These are phyloP conservation scores for Apostichopus leukothele DNA, from an alignment of 53 echinoderm and acorn worm genomes.

Conservation along the genomic window DNA sequence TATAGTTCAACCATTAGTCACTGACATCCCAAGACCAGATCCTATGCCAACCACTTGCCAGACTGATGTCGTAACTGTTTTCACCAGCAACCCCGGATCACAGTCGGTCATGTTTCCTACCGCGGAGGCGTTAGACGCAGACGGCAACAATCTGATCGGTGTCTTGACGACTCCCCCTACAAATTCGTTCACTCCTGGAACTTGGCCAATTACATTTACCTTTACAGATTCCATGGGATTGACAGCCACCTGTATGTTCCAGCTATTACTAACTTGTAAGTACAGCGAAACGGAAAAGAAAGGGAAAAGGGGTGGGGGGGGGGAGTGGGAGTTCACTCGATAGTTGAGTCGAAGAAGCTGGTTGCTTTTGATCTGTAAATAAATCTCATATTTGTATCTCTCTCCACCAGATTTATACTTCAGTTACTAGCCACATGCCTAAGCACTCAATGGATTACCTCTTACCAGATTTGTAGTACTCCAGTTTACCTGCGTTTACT, in stretches of 20 bases:
- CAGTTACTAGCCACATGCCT: no score
- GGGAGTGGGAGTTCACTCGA: no score
- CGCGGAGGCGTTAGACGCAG: not conserved
- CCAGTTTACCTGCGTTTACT: no score
- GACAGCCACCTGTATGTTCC: not conserved
- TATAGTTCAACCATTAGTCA: not conserved
- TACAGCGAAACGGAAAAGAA: not conserved
- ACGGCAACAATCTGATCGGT: not conserved
- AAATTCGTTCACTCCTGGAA: not conserved
- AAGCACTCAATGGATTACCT: no score
- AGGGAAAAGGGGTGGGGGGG: no score
- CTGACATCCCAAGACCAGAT: not conserved
- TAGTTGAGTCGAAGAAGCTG: no score
- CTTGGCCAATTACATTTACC: not conserved
- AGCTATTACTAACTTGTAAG: not conserved
- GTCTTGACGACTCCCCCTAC: not conserved
- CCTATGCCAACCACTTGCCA: not conserved
- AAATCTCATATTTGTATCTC: no score
- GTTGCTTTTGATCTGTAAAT: no score
- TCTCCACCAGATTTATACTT: no score
- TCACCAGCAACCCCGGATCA: not conserved
- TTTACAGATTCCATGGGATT: not conserved
- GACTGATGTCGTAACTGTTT: not conserved
- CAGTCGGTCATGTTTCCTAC: not conserved
- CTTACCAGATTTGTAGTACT: no score